phyloP scores from a whole-genome alignment of 2,888 invertebrate species.

The Xylocampa areola region DNA sequence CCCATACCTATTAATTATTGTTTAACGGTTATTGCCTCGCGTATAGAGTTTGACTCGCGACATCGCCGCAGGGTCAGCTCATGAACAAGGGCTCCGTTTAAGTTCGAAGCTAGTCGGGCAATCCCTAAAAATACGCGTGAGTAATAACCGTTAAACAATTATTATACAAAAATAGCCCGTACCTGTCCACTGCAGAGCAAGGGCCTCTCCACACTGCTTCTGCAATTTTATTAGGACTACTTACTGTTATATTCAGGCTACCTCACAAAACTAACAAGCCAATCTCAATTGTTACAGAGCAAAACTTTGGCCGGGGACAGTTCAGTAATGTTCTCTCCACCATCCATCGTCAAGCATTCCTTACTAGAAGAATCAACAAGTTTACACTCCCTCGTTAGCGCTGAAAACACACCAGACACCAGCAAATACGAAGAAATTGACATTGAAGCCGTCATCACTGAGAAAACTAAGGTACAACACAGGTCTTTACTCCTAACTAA shows the following conservation, averaged over 20 bases:
- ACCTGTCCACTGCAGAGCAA: too few species aligned
- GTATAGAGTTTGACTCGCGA: too few species aligned
- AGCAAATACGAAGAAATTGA: slow-evolving; percentile 79
- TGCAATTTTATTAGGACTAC: too few species aligned
- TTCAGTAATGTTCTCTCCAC: slow-evolving; percentile 95
- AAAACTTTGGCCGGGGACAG: slow-evolving; percentile 94
- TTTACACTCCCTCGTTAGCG: slow-evolving; percentile 87
- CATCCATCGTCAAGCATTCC: slow-evolving; percentile 95
- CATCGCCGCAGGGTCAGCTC: too few species aligned
- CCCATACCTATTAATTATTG: too few species aligned
- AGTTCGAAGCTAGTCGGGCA: too few species aligned
- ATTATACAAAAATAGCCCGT: too few species aligned
- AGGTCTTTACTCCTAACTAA: slow-evolving; percentile 85
- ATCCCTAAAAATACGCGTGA: too few species aligned
- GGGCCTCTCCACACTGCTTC: too few species aligned
- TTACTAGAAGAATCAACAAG: slow-evolving; percentile 92
- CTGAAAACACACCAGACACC: slow-evolving; percentile 81
- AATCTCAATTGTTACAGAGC: slow-evolving; percentile 91
- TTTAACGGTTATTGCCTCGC: too few species aligned
- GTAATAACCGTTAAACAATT: too few species aligned
- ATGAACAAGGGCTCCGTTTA: too few species aligned
- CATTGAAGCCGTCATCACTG: slow-evolving; percentile 79
- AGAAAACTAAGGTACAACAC: slow-evolving; percentile 89
- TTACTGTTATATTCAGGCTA: not conserved
- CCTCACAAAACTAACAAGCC: not conserved